Evolutionary conservation across 1,140 invertebrate genomes (phyloP).

Genomic region (Drosophila kohkoa): DNA sequence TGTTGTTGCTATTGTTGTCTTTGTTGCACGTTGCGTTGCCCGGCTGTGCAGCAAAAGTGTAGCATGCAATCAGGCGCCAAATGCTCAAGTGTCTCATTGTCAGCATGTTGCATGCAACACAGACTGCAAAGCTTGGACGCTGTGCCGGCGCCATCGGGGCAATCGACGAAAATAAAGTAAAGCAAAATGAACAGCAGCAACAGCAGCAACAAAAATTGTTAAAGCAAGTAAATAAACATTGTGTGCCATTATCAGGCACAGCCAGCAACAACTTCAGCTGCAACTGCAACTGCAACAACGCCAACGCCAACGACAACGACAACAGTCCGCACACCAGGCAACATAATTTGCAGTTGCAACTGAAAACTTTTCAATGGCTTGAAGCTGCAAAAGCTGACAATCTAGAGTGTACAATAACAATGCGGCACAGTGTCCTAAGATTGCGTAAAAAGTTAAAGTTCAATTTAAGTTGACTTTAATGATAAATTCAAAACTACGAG

Average conservation of each 20-base stretch:
- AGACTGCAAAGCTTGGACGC: conserved; percentile 9
- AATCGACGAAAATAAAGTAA: conserved; percentile 59
- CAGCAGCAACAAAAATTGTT: conserved; percentile 61
- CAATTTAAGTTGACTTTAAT: no score
- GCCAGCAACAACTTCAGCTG: conserved; percentile 62
- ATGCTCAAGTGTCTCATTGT: conserved; percentile 80
- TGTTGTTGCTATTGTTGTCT: background rate
- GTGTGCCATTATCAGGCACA: conserved; percentile 75
- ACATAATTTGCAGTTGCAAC: conserved; percentile 79
- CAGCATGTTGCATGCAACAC: conserved; percentile 71
- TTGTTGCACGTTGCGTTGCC: conserved; percentile 24
- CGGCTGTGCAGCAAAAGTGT: conserved; percentile 43
- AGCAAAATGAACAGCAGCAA: conserved; percentile 68
- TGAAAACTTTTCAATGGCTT: conserved; percentile 74
- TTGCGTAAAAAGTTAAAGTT: no score
- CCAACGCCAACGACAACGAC: conserved; percentile 40
- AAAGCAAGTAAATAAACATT: conserved; percentile 81
- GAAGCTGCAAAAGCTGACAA: conserved; percentile 56
- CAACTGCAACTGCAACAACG: conserved; percentile 23
- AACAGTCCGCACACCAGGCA: conserved; percentile 67
- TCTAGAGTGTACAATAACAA: conserved; percentile 32
- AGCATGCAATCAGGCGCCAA: conserved; percentile 79
- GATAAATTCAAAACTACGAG: no score
- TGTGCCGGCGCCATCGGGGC: conserved; percentile 13
- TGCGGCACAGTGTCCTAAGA: conserved; percentile 19